These are phyloP conservation scores for Oncorhynchus clarkii DNA, from an alignment of 2,113 vertebrate genomes.

Conservation along the genomic window DNA sequence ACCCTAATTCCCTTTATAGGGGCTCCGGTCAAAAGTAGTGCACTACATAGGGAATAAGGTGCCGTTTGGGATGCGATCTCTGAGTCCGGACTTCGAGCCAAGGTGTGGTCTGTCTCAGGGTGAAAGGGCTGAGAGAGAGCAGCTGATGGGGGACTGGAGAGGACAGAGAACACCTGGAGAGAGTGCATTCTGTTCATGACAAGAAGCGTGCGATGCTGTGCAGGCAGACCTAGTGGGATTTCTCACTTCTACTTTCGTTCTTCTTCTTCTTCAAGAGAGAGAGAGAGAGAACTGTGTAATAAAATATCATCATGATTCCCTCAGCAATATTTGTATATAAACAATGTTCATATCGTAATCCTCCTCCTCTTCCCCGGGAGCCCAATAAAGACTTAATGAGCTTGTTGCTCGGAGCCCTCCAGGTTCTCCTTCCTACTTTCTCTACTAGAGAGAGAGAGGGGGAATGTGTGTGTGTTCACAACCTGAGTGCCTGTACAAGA, in stretches of 20 bases:
- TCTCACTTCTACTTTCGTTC: slow-evolving; percentile 8
- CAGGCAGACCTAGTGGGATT: slow-evolving; percentile 36
- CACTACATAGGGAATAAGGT: too few relatives aligned
- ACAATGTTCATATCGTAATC: slow-evolving; percentile 71
- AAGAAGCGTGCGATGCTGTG: slow-evolving; percentile 44
- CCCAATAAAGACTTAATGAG: slow-evolving; percentile 75
- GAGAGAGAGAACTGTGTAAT: slow-evolving; percentile 41
- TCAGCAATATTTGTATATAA: slow-evolving; percentile 70
- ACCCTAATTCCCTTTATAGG: too few relatives aligned
- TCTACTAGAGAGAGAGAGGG: background rate
- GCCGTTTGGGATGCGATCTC: background rate
- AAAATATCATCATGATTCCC: slow-evolving; percentile 71
- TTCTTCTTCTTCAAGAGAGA: slow-evolving; percentile 16
- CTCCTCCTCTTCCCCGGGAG: slow-evolving; percentile 61
- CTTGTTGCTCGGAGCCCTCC: slow-evolving; percentile 64
- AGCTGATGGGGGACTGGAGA: slow-evolving; percentile 32
- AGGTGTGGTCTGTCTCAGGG: too few relatives aligned
- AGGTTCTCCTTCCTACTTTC: slow-evolving; percentile 55
- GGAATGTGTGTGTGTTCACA: background rate
- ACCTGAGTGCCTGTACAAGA: too few relatives aligned
- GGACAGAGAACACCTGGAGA: slow-evolving; percentile 60
- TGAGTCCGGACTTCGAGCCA: too few relatives aligned
- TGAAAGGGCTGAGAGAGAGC: slow-evolving; percentile 26
- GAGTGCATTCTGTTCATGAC: slow-evolving; percentile 63
- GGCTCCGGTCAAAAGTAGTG: too few relatives aligned